A percentile compares a stretch with the other conserved stretches of the same genome.
Evolutionary conservation across 1,140 invertebrate species (phyloP).

Genomic region (Lutraria rhynchaena): DNA sequence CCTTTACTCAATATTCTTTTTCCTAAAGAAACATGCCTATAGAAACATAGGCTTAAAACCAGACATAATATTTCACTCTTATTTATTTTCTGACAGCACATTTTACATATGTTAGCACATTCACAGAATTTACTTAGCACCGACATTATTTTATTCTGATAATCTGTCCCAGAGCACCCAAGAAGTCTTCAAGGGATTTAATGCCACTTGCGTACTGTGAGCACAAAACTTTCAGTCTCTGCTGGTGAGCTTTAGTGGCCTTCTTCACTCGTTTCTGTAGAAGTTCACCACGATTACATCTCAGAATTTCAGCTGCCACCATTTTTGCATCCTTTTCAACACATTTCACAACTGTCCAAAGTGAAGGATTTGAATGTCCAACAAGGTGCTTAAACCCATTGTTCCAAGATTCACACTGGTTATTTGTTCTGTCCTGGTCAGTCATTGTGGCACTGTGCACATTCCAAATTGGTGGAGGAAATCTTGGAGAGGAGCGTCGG

Average conservation of each 20-base stretch:
- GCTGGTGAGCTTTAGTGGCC: conserved; percentile 3
- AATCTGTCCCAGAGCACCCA: neutral
- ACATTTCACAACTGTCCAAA: neutral
- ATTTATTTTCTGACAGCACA: too few species aligned
- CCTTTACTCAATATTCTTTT: too few species aligned
- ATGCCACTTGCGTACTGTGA: neutral
- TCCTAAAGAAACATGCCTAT: too few species aligned
- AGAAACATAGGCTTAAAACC: too few species aligned
- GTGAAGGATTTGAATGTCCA: conserved; percentile 9
- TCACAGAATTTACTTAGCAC: too few species aligned
- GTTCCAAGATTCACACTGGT: conserved; percentile 28
- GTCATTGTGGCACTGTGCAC: conserved; percentile 3
- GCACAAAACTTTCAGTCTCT: neutral
- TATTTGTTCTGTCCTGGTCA: neutral
- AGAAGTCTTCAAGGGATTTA: conserved; percentile 6
- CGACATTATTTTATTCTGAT: conserved; percentile 8
- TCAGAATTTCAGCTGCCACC: neutral
- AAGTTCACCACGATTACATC: neutral
- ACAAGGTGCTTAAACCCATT: conserved; percentile 30
- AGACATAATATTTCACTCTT: too few species aligned
- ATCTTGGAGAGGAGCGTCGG: conserved; percentile 1
- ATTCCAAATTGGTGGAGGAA: conserved; percentile 6
- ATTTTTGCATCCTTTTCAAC: neutral
- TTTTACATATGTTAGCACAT: too few species aligned
- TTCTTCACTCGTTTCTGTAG: conserved; percentile 8